Percentiles rank a stretch among this genome's conserved stretches.
phyloP scores from a whole-genome alignment of 2,113 vertebrate species.

The Patagioenas fasciata region DNA sequence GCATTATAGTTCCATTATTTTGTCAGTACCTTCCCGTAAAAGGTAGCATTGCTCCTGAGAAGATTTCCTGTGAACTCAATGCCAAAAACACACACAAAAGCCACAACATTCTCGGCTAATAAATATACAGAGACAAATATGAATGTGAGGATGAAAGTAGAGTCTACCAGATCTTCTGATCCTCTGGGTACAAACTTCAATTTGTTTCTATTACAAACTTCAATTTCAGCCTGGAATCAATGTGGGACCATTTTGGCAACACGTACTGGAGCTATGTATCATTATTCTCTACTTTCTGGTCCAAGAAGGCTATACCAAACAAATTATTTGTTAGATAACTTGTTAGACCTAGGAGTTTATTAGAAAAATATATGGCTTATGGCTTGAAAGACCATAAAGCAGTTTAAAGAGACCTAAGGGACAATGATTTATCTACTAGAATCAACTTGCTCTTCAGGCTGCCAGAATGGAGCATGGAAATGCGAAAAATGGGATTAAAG shows the following conservation, averaged over 20 bases:
- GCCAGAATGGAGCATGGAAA: background rate
- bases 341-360: constrained; percentile 43
- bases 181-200: background rate
- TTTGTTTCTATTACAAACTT: background rate
- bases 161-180: background rate
- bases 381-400: constrained; percentile 42
- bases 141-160: background rate
- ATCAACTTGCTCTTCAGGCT: constrained; percentile 35
- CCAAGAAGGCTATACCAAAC: background rate
- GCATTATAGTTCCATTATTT: background rate
- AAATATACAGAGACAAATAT: background rate
- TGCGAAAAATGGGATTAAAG: constrained; percentile 50
- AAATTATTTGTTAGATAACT: constrained; percentile 48
- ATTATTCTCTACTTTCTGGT: constrained; percentile 1
- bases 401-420: constrained; percentile 50
- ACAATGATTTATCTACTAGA: constrained; percentile 52
- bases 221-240: background rate
- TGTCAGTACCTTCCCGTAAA: background rate
- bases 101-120: background rate
- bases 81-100: background rate
- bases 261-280: background rate
- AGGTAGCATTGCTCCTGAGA: background rate
- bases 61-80: background rate
- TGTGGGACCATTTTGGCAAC: background rate
- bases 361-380: constrained; percentile 50